Evolutionary conservation across 1,140 invertebrate genomes (phyloP).

Genomic region (Solenopsis fugax): DNA sequence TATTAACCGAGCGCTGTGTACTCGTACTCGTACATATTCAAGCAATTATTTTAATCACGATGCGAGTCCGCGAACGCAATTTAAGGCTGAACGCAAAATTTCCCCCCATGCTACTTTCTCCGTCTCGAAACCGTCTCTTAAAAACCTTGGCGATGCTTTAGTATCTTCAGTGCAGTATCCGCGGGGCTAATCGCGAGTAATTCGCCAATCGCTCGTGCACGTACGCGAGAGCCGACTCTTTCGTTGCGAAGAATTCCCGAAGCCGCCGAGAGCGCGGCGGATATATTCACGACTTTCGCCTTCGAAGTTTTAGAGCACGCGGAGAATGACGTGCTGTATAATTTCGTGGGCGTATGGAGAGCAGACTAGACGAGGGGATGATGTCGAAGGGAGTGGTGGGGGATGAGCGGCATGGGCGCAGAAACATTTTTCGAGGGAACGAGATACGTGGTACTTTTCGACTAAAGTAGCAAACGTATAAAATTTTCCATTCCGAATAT

Average conservation of each 20-base stretch:
- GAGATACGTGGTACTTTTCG: too few relatives aligned
- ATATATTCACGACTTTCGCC: constrained; percentile 12
- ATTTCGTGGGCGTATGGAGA: constrained; percentile 83
- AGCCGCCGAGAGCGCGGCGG: constrained; percentile 1
- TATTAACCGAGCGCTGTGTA: background rate
- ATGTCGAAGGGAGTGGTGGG: constrained; percentile 68
- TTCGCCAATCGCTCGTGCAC: constrained; percentile 46
- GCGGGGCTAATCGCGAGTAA: constrained; percentile 63
- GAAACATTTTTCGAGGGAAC: constrained; percentile 13
- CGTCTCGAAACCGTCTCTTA: constrained; percentile 17
- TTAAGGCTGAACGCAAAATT: constrained; percentile 34
- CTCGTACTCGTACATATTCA: constrained; percentile 36
- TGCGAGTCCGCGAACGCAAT: constrained; percentile 7
- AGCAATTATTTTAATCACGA: constrained; percentile 58
- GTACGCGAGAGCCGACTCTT: constrained; percentile 3
- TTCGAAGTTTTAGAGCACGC: constrained; percentile 42
- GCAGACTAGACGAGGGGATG: constrained; percentile 68
- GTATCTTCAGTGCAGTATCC: constrained; percentile 35
- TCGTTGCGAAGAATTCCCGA: background rate
- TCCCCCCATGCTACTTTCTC: constrained; percentile 23
- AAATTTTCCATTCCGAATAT: background rate
- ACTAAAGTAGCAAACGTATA: background rate
- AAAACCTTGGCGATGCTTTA: constrained; percentile 18
- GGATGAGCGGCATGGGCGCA: constrained; percentile 62
- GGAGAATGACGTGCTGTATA: constrained; percentile 75